These are phyloP conservation scores for Dicentrarchus labrax DNA, from an alignment of 2,113 vertebrate genomes.

Conservation along the genomic window DNA sequence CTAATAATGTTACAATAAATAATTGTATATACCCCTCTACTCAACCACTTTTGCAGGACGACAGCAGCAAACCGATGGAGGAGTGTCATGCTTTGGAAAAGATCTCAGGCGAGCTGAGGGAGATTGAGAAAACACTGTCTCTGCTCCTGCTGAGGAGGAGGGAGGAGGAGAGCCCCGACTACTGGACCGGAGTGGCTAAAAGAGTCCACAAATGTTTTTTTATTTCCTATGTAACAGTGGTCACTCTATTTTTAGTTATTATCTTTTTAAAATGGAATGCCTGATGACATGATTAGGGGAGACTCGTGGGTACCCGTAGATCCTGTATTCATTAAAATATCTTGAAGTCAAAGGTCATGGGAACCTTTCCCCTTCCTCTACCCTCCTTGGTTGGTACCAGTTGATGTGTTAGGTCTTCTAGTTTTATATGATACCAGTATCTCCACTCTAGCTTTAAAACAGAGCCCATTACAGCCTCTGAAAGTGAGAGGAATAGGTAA, in stretches of 20 bases:
- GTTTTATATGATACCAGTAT: too few relatives aligned
- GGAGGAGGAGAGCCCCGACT: not conserved
- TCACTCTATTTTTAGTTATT: slow-evolving; percentile 27
- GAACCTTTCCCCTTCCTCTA: too few relatives aligned
- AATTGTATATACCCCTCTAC: not conserved
- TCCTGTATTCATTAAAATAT: too few relatives aligned
- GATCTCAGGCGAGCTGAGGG: slow-evolving; percentile 53
- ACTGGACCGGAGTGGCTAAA: slow-evolving; percentile 54
- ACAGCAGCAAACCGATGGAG: not conserved
- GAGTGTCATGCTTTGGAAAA: slow-evolving; percentile 24
- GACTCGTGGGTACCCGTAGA: too few relatives aligned
- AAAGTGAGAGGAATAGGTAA: too few relatives aligned
- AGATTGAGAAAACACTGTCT: slow-evolving; percentile 45
- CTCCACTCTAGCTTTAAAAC: too few relatives aligned
- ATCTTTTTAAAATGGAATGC: slow-evolving; percentile 50
- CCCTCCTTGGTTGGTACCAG: too few relatives aligned
- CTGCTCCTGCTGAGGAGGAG: slow-evolving; percentile 10
- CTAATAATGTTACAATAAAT: not conserved
- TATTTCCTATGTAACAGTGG: slow-evolving; percentile 40
- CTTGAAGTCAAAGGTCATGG: too few relatives aligned
- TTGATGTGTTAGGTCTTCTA: too few relatives aligned
- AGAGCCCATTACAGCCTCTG: too few relatives aligned
- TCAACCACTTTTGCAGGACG: slow-evolving; percentile 21
- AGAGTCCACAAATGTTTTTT: slow-evolving; percentile 56
- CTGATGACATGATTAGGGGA: not conserved